Percentiles rank a stretch among this genome's conserved stretches.
phyloP scores from a whole-genome alignment of 1,140 invertebrate genomes.

The Papilio dardanus region DNA sequence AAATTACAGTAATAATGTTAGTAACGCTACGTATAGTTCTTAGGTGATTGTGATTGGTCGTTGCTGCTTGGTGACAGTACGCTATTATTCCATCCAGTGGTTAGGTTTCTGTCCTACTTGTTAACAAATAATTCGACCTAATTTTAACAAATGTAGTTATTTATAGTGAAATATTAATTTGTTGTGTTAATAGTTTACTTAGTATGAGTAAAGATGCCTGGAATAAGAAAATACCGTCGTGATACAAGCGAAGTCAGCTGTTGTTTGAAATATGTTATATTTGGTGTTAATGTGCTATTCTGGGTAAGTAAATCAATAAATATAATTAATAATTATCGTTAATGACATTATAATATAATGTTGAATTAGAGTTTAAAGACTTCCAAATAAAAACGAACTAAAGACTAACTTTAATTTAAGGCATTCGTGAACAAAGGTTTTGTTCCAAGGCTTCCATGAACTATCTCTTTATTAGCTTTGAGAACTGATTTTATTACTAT shows the following conservation, averaged over 20 bases:
- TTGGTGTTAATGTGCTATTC: slow-evolving; percentile 98
- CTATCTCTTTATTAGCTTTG: slow-evolving; percentile 1
- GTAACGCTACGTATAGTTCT: background rate
- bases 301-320: slow-evolving; percentile 88
- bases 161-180: slow-evolving; percentile 35
- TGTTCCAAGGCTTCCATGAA: slow-evolving; percentile 8
- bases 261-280: slow-evolving; percentile 98
- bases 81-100: background rate
- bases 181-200: slow-evolving; percentile 28
- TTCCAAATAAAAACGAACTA: too few relatives aligned
- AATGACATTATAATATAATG: background rate
- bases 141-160: slow-evolving; percentile 46
- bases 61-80: background rate
- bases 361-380: too few relatives aligned
- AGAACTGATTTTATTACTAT: slow-evolving; percentile 18
- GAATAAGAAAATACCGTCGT: slow-evolving; percentile 89
- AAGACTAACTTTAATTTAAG: slow-evolving; percentile 6
- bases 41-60: slow-evolving; percentile 17
- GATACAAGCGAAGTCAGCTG: slow-evolving; percentile 97
- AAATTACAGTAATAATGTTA: background rate
- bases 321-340: slow-evolving; percentile 36
- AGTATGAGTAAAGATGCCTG: slow-evolving; percentile 71
- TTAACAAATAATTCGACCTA: slow-evolving; percentile 44
- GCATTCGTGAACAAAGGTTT: background rate
- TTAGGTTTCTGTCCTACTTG: slow-evolving; percentile 50